Percentiles rank a stretch among this genome's conserved stretches.
phyloP scores from a whole-genome alignment of 1,140 invertebrate species.

The Platorchestia sp. region DNA sequence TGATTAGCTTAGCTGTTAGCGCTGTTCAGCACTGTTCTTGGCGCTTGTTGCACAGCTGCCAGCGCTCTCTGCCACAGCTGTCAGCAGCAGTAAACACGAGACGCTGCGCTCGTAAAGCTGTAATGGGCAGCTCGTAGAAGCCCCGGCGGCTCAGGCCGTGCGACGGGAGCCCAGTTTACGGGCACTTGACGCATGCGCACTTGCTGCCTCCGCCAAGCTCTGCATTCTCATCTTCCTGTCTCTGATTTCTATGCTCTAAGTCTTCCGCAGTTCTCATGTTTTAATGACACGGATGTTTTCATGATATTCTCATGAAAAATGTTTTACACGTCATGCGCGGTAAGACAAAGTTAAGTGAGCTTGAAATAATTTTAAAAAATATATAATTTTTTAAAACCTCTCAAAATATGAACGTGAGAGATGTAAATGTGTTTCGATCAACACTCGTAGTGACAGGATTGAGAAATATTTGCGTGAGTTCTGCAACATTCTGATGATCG shows the following conservation, averaged over 20 bases:
- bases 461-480: neutral
- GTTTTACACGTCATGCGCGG: neutral
- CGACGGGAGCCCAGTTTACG: neutral
- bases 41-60: slow-evolving; percentile 7
- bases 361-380: neutral
- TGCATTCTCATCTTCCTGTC: neutral
- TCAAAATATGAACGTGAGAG: neutral
- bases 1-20: neutral
- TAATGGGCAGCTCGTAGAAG: neutral
- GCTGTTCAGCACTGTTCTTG: neutral
- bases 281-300: neutral
- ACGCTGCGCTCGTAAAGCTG: slow-evolving; percentile 31
- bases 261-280: neutral
- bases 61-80: neutral
- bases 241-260: neutral
- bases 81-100: slow-evolving; percentile 25
- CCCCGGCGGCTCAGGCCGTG: neutral
- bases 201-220: neutral
- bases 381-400: neutral
- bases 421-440: neutral
- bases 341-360: neutral
- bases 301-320: no score
- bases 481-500: neutral
- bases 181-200: neutral
- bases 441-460: neutral